Evolutionary conservation across 2,797 vertebrate genomes (phyloP).

Genomic region (Diplodus sargus): DNA sequence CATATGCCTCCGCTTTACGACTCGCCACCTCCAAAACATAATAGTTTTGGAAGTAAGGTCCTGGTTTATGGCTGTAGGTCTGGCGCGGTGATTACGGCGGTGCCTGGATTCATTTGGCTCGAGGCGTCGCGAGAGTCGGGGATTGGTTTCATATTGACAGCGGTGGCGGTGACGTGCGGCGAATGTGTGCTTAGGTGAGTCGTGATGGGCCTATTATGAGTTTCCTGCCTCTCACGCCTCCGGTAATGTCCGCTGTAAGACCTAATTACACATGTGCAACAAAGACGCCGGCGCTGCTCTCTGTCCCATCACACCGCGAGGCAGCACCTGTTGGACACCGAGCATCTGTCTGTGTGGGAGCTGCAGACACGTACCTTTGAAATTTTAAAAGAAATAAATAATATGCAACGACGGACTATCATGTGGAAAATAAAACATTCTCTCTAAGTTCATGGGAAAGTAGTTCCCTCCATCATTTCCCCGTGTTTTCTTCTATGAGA

Average conservation of each 20-base stretch:
- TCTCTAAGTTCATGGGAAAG: conserved; percentile 65
- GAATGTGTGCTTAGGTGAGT: conserved; percentile 67
- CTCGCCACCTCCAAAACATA: conserved; percentile 73
- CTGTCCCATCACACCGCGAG: conserved; percentile 56
- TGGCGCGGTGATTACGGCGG: conserved; percentile 68
- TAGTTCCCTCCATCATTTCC: conserved; percentile 7
- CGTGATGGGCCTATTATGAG: conserved; percentile 74
- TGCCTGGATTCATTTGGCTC: conserved; percentile 65
- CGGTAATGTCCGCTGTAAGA: conserved; percentile 71
- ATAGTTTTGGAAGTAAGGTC: conserved; percentile 63
- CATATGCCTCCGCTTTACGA: conserved; percentile 76
- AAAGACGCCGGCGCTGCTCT: conserved; percentile 51
- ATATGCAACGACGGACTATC: conserved; percentile 8
- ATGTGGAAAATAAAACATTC: conserved; percentile 44
- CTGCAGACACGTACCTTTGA: conserved; percentile 2
- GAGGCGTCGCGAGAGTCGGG: conserved; percentile 35
- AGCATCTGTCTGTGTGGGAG: conserved; percentile 16
- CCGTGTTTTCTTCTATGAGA: conserved; percentile 23
- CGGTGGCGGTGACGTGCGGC: conserved; percentile 58
- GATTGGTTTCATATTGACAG: conserved; percentile 60
- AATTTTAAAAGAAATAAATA: conserved; percentile 31
- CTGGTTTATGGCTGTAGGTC: conserved; percentile 67
- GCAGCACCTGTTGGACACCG: conserved; percentile 72
- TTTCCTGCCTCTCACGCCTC: conserved; percentile 81
- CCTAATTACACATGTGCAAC: conserved; percentile 54